phyloP scores from a whole-genome alignment of 2,113 vertebrate genomes.

The Noturus placidus region DNA sequence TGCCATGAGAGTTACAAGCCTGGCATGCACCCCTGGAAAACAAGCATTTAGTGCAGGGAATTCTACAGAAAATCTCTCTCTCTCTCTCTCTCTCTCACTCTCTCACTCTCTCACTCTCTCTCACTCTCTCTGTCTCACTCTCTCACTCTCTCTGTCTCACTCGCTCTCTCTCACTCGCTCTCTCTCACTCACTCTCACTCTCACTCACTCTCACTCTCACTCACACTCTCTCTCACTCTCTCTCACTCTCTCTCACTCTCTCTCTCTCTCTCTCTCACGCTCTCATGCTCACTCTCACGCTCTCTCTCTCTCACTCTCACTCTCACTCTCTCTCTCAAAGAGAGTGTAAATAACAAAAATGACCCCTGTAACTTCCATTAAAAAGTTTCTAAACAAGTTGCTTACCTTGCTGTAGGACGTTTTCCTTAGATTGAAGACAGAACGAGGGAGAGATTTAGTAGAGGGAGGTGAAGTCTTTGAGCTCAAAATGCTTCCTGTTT shows the following conservation, averaged over 20 bases:
- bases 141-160: not conserved
- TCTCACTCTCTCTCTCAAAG: not conserved
- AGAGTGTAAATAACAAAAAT: not conserved
- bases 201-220: no score
- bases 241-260: not conserved
- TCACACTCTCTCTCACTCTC: no score
- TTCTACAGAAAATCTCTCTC: not conserved
- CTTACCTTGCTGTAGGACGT: slow-evolving; percentile 56
- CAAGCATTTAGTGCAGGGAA: not conserved
- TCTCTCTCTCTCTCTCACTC: not conserved
- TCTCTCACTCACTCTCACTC: no score
- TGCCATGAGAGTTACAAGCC: not conserved
- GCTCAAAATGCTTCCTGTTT: slow-evolving; percentile 59
- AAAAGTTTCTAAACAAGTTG: not conserved
- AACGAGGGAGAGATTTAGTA: slow-evolving; percentile 39
- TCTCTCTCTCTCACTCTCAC: no score
- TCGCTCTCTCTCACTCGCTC: not conserved
- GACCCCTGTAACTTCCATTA: not conserved
- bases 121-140: no score
- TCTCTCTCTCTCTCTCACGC: not conserved
- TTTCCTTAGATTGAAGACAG: slow-evolving; percentile 3
- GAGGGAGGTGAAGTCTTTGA: not conserved
- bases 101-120: not conserved
- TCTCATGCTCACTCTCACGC: no score
- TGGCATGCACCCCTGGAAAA: not conserved